Base-by-base conservation (phyloP, 2,113 vertebrate species). In the Emydocephalus ijimae region DNA sequence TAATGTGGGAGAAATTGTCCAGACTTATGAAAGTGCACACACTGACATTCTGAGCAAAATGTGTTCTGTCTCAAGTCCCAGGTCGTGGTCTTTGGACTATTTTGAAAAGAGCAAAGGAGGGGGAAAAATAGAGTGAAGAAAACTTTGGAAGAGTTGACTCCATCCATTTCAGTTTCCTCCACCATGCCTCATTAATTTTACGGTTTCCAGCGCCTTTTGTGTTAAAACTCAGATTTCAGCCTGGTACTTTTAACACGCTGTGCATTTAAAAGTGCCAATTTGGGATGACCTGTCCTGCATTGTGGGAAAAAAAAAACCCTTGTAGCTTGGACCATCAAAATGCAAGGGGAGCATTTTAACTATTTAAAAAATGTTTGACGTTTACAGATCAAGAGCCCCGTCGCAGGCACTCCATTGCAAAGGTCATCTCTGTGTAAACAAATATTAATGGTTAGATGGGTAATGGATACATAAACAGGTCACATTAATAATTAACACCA, bases 381-480 rank as follows among this genome's bases (percentile, higher is more conserved):
- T 98, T 99, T 98, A 96, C 96, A 95, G 97, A 97, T 97, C 98
- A 98, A 98, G 97, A 98, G 98, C 97, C 96, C 97, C 10, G 74
- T n/a, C 1, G 18, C 34, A 81, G 97, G 96, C 97, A 98, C 97
- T 94, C 96, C 98, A 98, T 98, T 98, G 98, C 98, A 98, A 98
- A 99, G 98, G 98, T 99, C 99, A 99, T 98, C 98, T 97, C 97
- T 98, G 98, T 98, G 98, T 98, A 99, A 99, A 99, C 98, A 99
- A 98, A 98, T 98, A 99, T 99, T 99, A 99, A 99, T 99, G 99
- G 98, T 99, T 99, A 99, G 98, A 99, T 96, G 98, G 98, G 97
- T 98, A 98, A 98, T 98, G 98, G 98, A 98, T 97, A 98, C 98
- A 98, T 98, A 99, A 99, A 98, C 98, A 97, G 98, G 98, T 98